Evolutionary conservation across 37 sponge, comb jelly and placozoan genomes (phyloP).

Genomic region (Ianthella basta): DNA sequence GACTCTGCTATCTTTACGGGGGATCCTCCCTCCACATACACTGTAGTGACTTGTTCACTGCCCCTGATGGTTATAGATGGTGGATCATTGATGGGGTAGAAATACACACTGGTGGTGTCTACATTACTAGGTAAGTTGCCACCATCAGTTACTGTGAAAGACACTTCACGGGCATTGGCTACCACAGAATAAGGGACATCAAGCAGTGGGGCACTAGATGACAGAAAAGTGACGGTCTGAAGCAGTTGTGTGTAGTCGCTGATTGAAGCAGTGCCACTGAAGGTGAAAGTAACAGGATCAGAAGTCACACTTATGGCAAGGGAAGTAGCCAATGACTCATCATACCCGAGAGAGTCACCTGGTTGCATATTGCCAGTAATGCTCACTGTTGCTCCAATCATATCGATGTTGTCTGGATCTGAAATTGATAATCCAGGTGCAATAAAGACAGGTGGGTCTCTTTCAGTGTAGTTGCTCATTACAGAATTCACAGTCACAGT

Average conservation of each 20-base stretch:
- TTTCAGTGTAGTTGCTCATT: conserved; percentile 45
- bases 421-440: conserved; percentile 15
- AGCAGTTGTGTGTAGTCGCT: conserved; percentile 26
- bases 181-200: conserved; percentile 37
- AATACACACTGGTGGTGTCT: conserved; percentile 29
- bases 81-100: conserved; percentile 61
- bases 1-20: conserved; percentile 38
- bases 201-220: conserved; percentile 61
- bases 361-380: conserved; percentile 26
- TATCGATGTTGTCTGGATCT: conserved; percentile 57
- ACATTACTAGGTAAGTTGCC: conserved; percentile 39
- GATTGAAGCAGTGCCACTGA: conserved; percentile 56
- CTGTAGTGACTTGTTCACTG: background rate
- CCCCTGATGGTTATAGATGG: conserved; percentile 30
- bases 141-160: conserved; percentile 56
- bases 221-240: conserved; percentile 41
- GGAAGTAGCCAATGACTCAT: background rate
- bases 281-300: conserved; percentile 26
- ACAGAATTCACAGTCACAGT: background rate
- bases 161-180: conserved; percentile 32
- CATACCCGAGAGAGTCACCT: conserved; percentile 16
- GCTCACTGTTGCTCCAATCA: conserved; percentile 44
- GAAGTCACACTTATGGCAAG: conserved; percentile 25
- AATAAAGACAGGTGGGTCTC: conserved; percentile 35
- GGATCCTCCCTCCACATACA: conserved; percentile 50